phyloP scores from a whole-genome alignment of 2,797 vertebrate genomes.

The Mormyrus proboscirostris region DNA sequence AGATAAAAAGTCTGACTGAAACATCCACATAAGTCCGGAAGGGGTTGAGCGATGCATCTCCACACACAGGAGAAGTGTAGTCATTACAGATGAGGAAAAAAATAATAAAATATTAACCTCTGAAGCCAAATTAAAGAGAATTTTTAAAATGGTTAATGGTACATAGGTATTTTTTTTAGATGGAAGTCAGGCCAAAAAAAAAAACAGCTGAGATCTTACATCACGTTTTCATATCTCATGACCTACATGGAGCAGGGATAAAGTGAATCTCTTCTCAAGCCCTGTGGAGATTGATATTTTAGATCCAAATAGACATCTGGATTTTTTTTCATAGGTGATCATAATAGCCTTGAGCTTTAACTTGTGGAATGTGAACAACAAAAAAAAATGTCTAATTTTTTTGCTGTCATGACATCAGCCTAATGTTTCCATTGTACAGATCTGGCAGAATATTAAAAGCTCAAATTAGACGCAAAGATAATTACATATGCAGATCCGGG shows the following conservation, averaged over 20 bases:
- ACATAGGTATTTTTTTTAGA: neutral
- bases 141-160: neutral
- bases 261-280: neutral
- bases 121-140: neutral
- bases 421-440: neutral
- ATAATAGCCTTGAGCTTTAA: neutral
- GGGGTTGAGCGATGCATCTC: neutral
- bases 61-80: neutral
- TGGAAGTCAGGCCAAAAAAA: neutral
- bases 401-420: neutral
- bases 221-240: neutral
- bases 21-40: slow-evolving; percentile 10
- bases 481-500: neutral
- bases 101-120: neutral
- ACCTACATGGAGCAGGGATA: neutral
- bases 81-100: neutral
- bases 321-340: neutral
- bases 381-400: neutral
- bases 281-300: neutral
- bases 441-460: neutral
- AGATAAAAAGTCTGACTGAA: neutral
- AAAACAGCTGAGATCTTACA: neutral
- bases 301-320: neutral
- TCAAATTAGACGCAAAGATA: neutral
- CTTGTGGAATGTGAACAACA: neutral